phyloP scores from a whole-genome alignment of 2,888 invertebrate genomes.

The Apocheima hispidaria region DNA sequence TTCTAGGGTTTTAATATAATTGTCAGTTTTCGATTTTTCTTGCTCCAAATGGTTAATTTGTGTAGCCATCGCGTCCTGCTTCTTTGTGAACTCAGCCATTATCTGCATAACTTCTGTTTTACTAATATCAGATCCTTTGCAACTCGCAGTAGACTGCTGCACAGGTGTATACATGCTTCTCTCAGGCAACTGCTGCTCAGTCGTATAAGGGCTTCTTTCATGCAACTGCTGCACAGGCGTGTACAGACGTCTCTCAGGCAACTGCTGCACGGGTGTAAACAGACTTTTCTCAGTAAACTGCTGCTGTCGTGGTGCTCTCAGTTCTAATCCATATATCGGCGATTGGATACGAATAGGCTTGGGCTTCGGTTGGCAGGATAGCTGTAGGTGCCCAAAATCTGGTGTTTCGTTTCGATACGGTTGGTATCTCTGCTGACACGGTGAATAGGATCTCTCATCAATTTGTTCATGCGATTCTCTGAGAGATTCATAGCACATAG shows the following conservation, averaged over 20 bases:
- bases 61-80: neutral
- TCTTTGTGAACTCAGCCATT: slow-evolving; percentile 1
- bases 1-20: neutral
- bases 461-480: neutral
- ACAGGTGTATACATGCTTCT: neutral
- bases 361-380: neutral
- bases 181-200: too few species aligned
- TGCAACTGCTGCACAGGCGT: too few species aligned
- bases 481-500: neutral
- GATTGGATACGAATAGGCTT: neutral
- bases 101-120: slow-evolving; percentile 1
- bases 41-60: neutral
- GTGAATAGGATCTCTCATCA: neutral
- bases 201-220: too few species aligned
- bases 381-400: too few species aligned
- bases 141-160: neutral
- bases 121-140: neutral
- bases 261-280: too few species aligned
- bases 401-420: neutral
- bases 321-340: neutral
- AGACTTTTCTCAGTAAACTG: neutral
- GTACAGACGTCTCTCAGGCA: too few species aligned
- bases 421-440: neutral
- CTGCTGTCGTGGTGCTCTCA: neutral
- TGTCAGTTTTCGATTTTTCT: neutral